Percentiles rank a stretch among this genome's conserved stretches.
Evolutionary conservation across 2,797 vertebrate genomes (phyloP).

Genomic region (Pteropus rufus): DNA sequence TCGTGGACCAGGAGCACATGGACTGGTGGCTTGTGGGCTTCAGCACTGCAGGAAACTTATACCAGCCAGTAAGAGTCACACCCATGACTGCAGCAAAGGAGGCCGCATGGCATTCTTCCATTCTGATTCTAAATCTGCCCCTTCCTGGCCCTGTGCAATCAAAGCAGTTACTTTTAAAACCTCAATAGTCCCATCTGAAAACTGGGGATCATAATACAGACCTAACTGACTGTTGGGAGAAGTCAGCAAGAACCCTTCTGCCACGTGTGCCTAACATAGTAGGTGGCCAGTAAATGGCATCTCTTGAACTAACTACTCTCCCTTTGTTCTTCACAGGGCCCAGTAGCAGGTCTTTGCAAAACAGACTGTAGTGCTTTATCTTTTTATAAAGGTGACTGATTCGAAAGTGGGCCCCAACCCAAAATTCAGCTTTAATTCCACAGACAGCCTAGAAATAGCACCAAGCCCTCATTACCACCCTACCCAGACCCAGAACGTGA

Average conservation of each 20-base stretch:
- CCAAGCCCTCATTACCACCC: not conserved
- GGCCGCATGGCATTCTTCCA: not conserved
- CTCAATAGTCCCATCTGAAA: not conserved
- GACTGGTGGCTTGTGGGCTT: too few species aligned
- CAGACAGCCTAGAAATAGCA: not conserved
- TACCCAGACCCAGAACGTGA: not conserved
- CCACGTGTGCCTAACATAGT: not conserved
- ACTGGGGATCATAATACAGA: not conserved
- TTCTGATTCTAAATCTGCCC: not conserved
- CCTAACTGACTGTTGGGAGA: not conserved
- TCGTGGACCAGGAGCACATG: too few species aligned
- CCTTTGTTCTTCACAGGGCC: not conserved
- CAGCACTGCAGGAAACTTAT: not conserved
- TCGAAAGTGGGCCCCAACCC: not conserved
- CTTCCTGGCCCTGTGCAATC: too few species aligned
- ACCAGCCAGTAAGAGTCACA: not conserved
- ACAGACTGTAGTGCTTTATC: not conserved
- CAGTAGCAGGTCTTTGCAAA: not conserved
- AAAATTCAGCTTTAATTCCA: not conserved
- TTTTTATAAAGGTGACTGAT: not conserved
- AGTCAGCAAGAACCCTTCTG: not conserved
- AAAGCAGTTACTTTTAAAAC: not conserved
- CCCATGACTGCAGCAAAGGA: fast-evolving
- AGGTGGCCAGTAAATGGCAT: not conserved
- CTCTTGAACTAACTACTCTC: not conserved